Percentiles rank a stretch among this genome's conserved stretches.
These are phyloP conservation scores for Spinibarbus caldwelli DNA, from an alignment of 2,797 vertebrate genomes.

Conservation along the genomic window DNA sequence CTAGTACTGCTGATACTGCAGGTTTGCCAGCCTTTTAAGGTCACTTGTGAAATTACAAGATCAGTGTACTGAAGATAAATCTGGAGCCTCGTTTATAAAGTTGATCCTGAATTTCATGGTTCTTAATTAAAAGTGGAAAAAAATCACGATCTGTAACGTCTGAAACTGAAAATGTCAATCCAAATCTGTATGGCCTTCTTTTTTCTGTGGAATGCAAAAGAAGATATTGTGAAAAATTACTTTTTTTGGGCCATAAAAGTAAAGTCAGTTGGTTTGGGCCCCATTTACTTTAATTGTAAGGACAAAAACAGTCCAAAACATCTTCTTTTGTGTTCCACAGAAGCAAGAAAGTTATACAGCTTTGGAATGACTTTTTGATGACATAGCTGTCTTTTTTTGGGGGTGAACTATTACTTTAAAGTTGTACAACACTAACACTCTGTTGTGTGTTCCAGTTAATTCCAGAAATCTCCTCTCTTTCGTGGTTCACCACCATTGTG, in stretches of 20 bases:
- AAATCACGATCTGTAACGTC: background rate
- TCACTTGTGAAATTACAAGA: slow-evolving; percentile 10
- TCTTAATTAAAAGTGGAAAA: background rate
- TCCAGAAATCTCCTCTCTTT: slow-evolving; percentile 86
- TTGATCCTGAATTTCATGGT: background rate
- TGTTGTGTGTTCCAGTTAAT: slow-evolving; percentile 76
- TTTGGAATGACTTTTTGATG: too few species aligned
- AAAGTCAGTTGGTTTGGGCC: too few species aligned
- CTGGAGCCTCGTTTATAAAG: background rate
- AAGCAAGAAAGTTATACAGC: background rate
- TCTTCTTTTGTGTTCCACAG: background rate
- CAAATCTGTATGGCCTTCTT: too few species aligned
- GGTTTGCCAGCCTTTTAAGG: slow-evolving; percentile 63
- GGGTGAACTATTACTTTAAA: background rate
- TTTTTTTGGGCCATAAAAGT: background rate
- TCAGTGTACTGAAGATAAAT: slow-evolving; percentile 2
- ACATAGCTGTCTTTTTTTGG: too few species aligned
- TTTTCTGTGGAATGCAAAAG: background rate
- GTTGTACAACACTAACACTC: background rate
- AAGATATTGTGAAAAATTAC: background rate
- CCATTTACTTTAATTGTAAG: background rate
- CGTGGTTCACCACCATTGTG: slow-evolving; percentile 89
- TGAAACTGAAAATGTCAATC: background rate
- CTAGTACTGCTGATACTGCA: slow-evolving; percentile 81
- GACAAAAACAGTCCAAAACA: background rate